These are phyloP conservation scores for Cantharis rustica DNA, from an alignment of 2,888 invertebrate species.

Conservation along the genomic window DNA sequence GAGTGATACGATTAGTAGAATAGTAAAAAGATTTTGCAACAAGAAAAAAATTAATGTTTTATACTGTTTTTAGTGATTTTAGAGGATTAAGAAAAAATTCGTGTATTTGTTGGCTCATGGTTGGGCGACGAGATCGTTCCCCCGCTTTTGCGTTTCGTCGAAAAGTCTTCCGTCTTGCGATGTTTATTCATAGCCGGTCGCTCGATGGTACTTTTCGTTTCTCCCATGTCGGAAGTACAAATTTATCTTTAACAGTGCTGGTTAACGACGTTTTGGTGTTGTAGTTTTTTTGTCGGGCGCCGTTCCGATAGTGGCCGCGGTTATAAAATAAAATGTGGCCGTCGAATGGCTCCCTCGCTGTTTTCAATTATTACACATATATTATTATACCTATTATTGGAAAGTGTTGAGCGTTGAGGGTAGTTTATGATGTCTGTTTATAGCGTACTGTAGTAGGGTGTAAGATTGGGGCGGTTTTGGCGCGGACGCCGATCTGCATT, in stretches of 20 bases:
- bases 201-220: slow-evolving; percentile 30
- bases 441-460: slow-evolving; percentile 57
- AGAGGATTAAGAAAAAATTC: slow-evolving; percentile 30
- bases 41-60: slow-evolving; percentile 12
- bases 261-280: slow-evolving; percentile 53
- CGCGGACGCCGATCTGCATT: slow-evolving; percentile 49
- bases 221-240: slow-evolving; percentile 56
- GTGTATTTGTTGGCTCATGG: slow-evolving; percentile 45
- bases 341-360: slow-evolving; percentile 53
- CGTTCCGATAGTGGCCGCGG: slow-evolving; percentile 25
- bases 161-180: slow-evolving; percentile 35
- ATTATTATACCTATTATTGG: slow-evolving; percentile 50
- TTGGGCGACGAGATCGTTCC: slow-evolving; percentile 46
- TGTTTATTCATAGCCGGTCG: not conserved
- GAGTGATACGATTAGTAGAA: slow-evolving; percentile 33
- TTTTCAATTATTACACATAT: slow-evolving; percentile 53
- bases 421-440: slow-evolving; percentile 58
- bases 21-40: slow-evolving; percentile 30
- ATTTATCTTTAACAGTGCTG: slow-evolving; percentile 44
- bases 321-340: slow-evolving; percentile 32
- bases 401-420: slow-evolving; percentile 56
- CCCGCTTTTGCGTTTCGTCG: slow-evolving; percentile 47
- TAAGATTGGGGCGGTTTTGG: slow-evolving; percentile 43
- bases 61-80: slow-evolving; percentile 26
- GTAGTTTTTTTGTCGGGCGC: slow-evolving; percentile 44